These are phyloP conservation scores for Archips crataeganus DNA, from an alignment of 2,888 invertebrate species.

Conservation along the genomic window DNA sequence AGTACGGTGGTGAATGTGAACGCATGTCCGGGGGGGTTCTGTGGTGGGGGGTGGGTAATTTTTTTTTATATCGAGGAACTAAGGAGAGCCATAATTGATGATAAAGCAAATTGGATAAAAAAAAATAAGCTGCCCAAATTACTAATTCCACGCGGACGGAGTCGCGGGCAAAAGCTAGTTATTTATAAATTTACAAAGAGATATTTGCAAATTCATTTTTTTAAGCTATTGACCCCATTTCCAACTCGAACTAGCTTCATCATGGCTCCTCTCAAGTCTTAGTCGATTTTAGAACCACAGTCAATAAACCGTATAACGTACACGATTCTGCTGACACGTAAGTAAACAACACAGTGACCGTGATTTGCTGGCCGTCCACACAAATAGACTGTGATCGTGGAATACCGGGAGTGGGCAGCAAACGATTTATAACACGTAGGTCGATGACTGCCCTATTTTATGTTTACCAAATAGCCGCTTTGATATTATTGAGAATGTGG, in stretches of 20 bases:
- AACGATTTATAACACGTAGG: slow-evolving; percentile 36
- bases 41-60: too few relatives aligned
- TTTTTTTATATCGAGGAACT: too few relatives aligned
- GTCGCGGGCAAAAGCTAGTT: too few relatives aligned
- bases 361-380: slow-evolving; percentile 17
- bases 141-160: too few relatives aligned
- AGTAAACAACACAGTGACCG: slow-evolving; percentile 25
- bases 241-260: background rate
- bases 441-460: slow-evolving; percentile 37
- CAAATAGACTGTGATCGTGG: slow-evolving; percentile 11
- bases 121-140: too few relatives aligned
- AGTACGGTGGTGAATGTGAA: too few relatives aligned
- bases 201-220: too few relatives aligned
- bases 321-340: background rate
- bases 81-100: too few relatives aligned
- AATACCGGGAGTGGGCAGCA: slow-evolving; percentile 25
- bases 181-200: too few relatives aligned
- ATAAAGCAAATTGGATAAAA: too few relatives aligned
- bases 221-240: background rate
- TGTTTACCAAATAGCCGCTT: slow-evolving; percentile 22
- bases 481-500: slow-evolving; percentile 17
- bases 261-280: too few relatives aligned
- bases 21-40: too few relatives aligned
- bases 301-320: background rate
- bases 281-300: background rate